These are phyloP conservation scores for Prenolepis imparis DNA, from an alignment of 2,888 invertebrate genomes.

Conservation along the genomic window DNA sequence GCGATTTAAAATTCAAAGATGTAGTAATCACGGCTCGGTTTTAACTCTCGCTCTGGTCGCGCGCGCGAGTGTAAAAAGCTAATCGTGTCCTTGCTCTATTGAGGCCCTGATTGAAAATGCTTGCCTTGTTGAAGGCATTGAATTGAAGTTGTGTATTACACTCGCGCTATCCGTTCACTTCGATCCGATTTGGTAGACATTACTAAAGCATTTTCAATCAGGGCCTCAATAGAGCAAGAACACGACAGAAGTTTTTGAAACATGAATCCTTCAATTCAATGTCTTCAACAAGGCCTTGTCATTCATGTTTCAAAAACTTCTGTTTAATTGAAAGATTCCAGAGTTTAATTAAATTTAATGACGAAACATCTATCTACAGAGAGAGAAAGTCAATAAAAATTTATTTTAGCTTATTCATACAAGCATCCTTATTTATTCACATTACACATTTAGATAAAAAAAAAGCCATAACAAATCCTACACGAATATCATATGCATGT, in stretches of 20 bases:
- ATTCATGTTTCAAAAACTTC: constrained; percentile 32
- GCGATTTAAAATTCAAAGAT: constrained; percentile 57
- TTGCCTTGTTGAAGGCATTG: too few species aligned
- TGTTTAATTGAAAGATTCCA: not conserved
- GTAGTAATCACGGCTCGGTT: constrained; percentile 66
- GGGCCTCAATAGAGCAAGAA: constrained; percentile 72
- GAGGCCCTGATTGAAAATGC: constrained; percentile 74
- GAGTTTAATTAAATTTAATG: not conserved
- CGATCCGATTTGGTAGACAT: too few species aligned
- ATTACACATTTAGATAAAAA: not conserved
- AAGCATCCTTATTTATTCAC: not conserved
- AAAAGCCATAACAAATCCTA: not conserved
- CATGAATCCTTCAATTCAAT: too few species aligned
- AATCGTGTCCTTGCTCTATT: constrained; percentile 74
- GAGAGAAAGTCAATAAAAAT: not conserved
- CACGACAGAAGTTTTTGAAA: too few species aligned
- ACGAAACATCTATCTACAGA: not conserved
- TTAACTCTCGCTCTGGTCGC: constrained; percentile 69
- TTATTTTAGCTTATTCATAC: not conserved
- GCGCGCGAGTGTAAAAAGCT: constrained; percentile 74
- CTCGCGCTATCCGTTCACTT: too few species aligned
- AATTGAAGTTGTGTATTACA: too few species aligned
- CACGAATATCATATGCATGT: not conserved
- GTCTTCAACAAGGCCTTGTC: not conserved
- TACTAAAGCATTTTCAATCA: constrained; percentile 70